These are phyloP conservation scores for Oxyruncus cristatus DNA, from an alignment of 2,113 vertebrate species.

Conservation along the genomic window DNA sequence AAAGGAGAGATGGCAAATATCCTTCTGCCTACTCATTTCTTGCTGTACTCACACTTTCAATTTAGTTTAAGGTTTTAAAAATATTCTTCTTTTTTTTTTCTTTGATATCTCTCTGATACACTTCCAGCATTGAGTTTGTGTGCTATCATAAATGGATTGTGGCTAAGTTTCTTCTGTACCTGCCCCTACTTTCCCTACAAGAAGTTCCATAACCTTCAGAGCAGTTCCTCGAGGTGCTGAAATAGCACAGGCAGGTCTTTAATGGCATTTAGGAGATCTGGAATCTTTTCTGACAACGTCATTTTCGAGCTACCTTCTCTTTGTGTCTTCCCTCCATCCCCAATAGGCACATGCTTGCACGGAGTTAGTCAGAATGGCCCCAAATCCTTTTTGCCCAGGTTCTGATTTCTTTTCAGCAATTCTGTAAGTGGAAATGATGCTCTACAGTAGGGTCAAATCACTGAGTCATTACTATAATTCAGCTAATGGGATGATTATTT, in stretches of 20 bases:
- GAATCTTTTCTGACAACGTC: background rate
- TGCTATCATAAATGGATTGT: background rate
- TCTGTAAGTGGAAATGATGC: background rate
- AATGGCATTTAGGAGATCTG: background rate
- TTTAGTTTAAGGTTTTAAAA: background rate
- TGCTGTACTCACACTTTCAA: background rate
- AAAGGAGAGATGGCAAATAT: background rate
- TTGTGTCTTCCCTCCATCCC: background rate
- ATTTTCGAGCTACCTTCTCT: background rate
- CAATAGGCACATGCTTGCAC: background rate
- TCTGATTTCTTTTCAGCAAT: background rate
- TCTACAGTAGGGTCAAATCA: background rate
- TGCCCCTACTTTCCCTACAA: background rate
- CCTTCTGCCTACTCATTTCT: background rate
- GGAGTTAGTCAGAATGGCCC: background rate
- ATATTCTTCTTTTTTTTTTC: background rate
- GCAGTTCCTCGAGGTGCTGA: background rate
- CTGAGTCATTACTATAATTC: conserved; percentile 6
- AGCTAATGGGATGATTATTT: conserved; percentile 17
- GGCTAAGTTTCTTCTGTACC: background rate
- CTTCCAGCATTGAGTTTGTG: background rate
- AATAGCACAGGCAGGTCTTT: background rate
- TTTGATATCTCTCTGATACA: background rate
- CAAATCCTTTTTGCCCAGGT: background rate
- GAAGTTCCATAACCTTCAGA: background rate